Evolutionary conservation across 2,113 vertebrate genomes (phyloP).

Genomic region (Dryoscopus gambensis): DNA sequence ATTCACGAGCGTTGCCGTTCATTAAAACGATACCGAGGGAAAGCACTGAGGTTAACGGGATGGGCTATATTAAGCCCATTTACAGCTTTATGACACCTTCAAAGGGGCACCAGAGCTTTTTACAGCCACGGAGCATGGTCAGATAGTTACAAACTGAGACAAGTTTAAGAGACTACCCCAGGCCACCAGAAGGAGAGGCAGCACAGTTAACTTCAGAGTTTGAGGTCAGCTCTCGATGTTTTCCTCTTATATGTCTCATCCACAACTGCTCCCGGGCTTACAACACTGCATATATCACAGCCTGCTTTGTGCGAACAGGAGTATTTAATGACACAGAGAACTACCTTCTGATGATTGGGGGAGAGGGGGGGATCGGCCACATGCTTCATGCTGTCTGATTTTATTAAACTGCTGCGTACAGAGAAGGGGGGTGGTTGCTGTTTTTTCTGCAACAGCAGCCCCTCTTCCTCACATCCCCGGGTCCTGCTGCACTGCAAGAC

Average conservation of each 20-base stretch:
- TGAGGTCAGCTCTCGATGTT: constrained; percentile 14
- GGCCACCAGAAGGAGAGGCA: background rate
- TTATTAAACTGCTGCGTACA: constrained; percentile 19
- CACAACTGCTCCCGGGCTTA: background rate
- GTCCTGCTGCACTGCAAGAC: background rate
- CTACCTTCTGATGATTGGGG: background rate
- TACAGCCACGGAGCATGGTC: background rate
- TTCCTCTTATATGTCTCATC: background rate
- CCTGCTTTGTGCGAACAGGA: background rate
- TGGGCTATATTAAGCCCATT: background rate
- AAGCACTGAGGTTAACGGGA: background rate
- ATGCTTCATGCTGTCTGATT: constrained; percentile 54
- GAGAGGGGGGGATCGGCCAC: background rate
- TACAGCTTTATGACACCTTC: background rate
- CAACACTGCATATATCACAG: background rate
- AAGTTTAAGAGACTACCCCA: background rate
- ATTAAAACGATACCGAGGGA: background rate
- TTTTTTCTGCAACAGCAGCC: background rate
- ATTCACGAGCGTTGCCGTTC: background rate
- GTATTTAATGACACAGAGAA: constrained; percentile 21
- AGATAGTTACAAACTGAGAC: background rate
- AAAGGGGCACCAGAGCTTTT: background rate
- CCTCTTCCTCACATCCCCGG: background rate
- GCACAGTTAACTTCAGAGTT: background rate
- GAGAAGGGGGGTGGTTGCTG: background rate